Base-by-base conservation (phyloP, 2,797 vertebrate genomes). In the Chrosomus eos region DNA sequence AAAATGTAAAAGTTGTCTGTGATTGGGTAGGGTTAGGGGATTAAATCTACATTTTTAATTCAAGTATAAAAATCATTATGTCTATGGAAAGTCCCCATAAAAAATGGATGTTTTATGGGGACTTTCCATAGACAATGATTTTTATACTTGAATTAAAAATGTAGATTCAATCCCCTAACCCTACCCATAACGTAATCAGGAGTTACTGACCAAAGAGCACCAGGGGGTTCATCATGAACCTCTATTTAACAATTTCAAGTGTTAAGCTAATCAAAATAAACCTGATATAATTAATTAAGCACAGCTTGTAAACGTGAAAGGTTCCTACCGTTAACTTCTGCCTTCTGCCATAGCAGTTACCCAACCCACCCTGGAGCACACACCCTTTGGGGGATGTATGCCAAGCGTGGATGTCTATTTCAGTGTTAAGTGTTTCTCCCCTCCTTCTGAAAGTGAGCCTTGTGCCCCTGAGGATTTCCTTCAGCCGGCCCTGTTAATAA, bases 401-500 rank as follows among this genome's bases (percentile, higher is more conserved):
- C 75, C 16, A 31, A 87, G 77, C 78, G 62, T 38, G 72, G 77
- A 85, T 85, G 85, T 82, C 72, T 82, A 75, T 85, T 87, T 86
- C 82, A 77, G 82, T 82, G 79, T 88, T 84, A 85, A 87, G 82
- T 86, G 85, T 87, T 86, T 85, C 85, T 88, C 82, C 48, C 71
- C 64, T 84, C 72, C 64, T 66, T 28, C 64, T 86, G 88, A 87
- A 89, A 89, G 79, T 84, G 88, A 89, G 86, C 78, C 86, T 68
- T 79, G 58, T 71, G 68, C 88, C 88, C 86, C 81, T 74, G 85
- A 87, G 84, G 74, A 74, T 82, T 82, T 85, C 71, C 82, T 76
- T 64, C 73, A 80, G 81, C 85, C 88, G 72, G 79, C 36, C 84
- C 81, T 84, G 87, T 87, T 87, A 74, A 88, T 89, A 89, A 89